Evolutionary conservation across 2,113 vertebrate genomes (phyloP), one percentile per base, ranked within the genome.

Genomic region (Calyptommatus sinebrachiatus): DNA sequence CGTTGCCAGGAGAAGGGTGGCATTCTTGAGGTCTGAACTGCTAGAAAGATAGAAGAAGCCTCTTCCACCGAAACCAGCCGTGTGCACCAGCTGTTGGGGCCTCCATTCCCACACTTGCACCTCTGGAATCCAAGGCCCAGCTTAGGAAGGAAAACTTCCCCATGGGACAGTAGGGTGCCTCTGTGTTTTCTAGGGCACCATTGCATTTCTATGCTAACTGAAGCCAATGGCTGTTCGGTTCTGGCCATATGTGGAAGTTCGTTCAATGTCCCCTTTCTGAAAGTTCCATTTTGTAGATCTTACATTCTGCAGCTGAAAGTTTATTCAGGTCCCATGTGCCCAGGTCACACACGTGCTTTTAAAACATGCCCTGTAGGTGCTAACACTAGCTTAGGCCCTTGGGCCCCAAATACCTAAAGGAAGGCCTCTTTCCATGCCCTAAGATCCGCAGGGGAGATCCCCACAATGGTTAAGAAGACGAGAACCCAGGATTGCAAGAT

Each of bases 11-110:
- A 48, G 53, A 18, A 57, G 12, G 53, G 53, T 57, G 53, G 79
- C 78, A 35, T 82, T 46, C 63, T 87, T 89, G 78, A 79, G 48
- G 1, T 22, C 81, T 68, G 77, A 88, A 45, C 77, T 35, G 53
- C 29, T 35, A 21, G 10, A 20, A 31, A 29, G 26, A 73, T 14
- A 29, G 16, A 48, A 21, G 41, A 8, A 45, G 28, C 16, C 22
- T 21, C 12, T 77, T 78, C 74, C 26, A 57, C 73, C 18, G n/a
- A 35, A 14, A 53, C 79, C 85, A 78, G 12, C 61, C 1, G 2
- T 50, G 65, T 85, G 82, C 84, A 73, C 78, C 82, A 81, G 28
- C 71, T 77, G 77, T 35, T 0, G 0, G 60, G 48, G 84, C 83
- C 80, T 79, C 78, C 46, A 50, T 73, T 81, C 76, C 86, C 87